Evolutionary conservation across 2,797 vertebrate species (phyloP), one percentile per base, ranked within the genome.

Genomic region (Propithecus perrieri): DNA sequence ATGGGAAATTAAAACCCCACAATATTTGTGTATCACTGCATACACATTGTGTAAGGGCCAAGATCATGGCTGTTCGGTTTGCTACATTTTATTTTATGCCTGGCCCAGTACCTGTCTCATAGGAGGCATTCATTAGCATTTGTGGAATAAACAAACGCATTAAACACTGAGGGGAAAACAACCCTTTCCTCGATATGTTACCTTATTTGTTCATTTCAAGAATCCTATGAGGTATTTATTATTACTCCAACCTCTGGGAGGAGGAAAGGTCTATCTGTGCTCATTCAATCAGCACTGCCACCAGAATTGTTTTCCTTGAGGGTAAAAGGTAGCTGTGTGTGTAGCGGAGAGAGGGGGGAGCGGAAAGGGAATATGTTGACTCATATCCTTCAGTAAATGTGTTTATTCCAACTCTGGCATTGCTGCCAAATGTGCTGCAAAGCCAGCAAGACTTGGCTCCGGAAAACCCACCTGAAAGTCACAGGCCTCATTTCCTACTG

Each of bases 351-450:
- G 75, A 94, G 11, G 69, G 55, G 53, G 20, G 30, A 93, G 84
- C 12, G 30, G 87, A 94, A 97, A 28, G 57, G 35, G 79, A 94
- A 59, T 91, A 63, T 78, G 88, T 96, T 96, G 96, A 97, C 94
- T 97, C 92, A 95, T 22, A 96, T 94, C 96, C 94, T 96, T 95
- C 97, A 74, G 90, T 87, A 91, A 97, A 96, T 92, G 96, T 93
- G 89, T 95, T 96, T 89, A 88, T 90, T 94, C 95, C 94, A 88
- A 43, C 87, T 71, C 74, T 41, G 72, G 38, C 89, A 72, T 28
- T 74, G 63, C 67, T 97, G 94, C 85, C 97, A 97, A 97, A 79
- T 92, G 83, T 67, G 55, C n/a, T 92, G 71, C 71, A 89, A 80
- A 95, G 89, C 61, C 89, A 96, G 96, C 84, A 86, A 96, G 95